Percentiles rank a stretch among this genome's conserved stretches.
phyloP scores from a whole-genome alignment of 2,888 invertebrate genomes.

The Drosophila nr. perissopoda region DNA sequence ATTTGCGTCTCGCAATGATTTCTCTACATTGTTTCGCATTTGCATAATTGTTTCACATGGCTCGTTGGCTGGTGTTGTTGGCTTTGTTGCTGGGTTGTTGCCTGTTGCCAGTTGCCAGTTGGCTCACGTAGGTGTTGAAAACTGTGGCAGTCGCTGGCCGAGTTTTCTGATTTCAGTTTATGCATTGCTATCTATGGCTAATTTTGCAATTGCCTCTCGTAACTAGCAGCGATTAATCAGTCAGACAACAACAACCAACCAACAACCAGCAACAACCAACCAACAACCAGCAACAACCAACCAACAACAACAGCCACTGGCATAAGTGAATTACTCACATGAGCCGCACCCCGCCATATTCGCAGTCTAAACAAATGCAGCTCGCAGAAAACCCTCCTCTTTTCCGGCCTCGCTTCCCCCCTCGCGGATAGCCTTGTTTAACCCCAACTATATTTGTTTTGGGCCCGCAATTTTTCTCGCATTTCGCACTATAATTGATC shows the following conservation, averaged over 20 bases:
- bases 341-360: slow-evolving; percentile 49
- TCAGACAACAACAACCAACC: slow-evolving; percentile 17
- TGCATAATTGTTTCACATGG: slow-evolving; percentile 76
- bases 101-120: slow-evolving; percentile 12
- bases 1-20: slow-evolving; percentile 76
- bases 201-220: slow-evolving; percentile 70
- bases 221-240: slow-evolving; percentile 77
- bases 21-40: slow-evolving; percentile 73
- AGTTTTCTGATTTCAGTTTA: slow-evolving; percentile 40
- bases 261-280: slow-evolving; percentile 31
- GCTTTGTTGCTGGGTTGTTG: slow-evolving; percentile 9
- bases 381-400: slow-evolving; percentile 3
- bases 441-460: slow-evolving; percentile 51
- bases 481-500: slow-evolving; percentile 76
- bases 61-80: slow-evolving; percentile 25
- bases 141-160: slow-evolving; percentile 41
- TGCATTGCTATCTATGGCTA: slow-evolving; percentile 66
- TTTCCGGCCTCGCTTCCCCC: neutral
- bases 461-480: slow-evolving; percentile 52
- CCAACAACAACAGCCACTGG: slow-evolving; percentile 48
- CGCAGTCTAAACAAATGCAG: slow-evolving; percentile 55
- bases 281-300: slow-evolving; percentile 24
- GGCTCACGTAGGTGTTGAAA: slow-evolving; percentile 72
- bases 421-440: neutral
- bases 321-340: slow-evolving; percentile 65